phyloP scores from a whole-genome alignment of 2,797 vertebrate genomes.

The Masticophis lateralis region DNA sequence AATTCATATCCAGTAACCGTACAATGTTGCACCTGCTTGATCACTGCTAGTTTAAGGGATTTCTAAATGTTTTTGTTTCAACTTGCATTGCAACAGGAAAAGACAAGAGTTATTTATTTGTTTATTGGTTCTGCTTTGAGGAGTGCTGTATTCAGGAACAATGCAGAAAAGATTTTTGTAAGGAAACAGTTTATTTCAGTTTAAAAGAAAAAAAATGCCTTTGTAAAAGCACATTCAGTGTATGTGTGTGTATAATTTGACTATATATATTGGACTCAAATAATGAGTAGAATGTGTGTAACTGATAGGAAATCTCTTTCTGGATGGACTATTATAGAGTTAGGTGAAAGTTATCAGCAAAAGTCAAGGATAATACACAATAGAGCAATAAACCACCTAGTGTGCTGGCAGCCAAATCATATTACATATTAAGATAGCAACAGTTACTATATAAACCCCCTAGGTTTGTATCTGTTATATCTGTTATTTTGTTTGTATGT shows the following conservation, averaged over 20 bases:
- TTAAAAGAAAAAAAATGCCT: not conserved
- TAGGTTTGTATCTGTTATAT: constrained; percentile 7
- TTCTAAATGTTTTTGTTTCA: not conserved
- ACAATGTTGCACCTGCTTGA: constrained; percentile 26
- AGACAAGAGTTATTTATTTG: not conserved
- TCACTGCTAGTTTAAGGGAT: not conserved
- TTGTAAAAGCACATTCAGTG: not conserved
- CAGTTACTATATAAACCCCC: constrained; percentile 20
- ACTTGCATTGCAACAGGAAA: not conserved
- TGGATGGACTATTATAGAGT: constrained; percentile 16
- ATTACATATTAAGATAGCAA: constrained; percentile 30
- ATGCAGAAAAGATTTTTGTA: not conserved
- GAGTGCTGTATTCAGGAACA: not conserved
- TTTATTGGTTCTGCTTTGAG: fast-evolving
- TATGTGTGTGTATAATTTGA: not conserved
- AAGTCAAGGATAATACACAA: constrained; percentile 22
- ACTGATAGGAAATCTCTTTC: not conserved
- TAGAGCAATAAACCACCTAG: constrained; percentile 48
- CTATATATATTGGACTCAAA: not conserved
- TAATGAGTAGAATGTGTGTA: not conserved
- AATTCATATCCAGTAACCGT: constrained; percentile 25
- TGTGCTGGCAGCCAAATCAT: constrained; percentile 27
- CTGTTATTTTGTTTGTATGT: not conserved
- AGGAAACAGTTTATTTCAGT: not conserved
- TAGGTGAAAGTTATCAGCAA: constrained; percentile 33